A percentile compares a stretch with the other conserved stretches of the same genome.
Conservation (phyloP, 1,140 invertebrate genomes). For the Neodiprion pinetum region DNA sequence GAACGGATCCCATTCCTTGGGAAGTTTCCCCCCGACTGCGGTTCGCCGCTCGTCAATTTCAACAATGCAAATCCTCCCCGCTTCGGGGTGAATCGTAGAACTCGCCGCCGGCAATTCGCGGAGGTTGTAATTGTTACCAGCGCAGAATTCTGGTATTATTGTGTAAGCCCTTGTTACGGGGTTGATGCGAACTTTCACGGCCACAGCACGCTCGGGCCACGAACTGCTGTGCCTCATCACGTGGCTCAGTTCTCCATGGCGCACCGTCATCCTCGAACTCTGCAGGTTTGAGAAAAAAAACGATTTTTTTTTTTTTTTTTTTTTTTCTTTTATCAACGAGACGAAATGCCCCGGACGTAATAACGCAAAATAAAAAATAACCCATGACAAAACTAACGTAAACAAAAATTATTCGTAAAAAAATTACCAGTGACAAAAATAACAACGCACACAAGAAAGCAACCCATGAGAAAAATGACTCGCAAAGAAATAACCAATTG, state of each 20-base stretch:
- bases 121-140: background rate
- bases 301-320: too few species aligned
- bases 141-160: constrained; percentile 38
- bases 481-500: too few species aligned
- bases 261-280: constrained; percentile 1
- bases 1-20: background rate
- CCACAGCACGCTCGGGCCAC: constrained; percentile 41
- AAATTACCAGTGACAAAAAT: too few species aligned
- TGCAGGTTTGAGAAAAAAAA: background rate
- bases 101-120: background rate
- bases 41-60: background rate
- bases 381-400: too few species aligned
- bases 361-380: too few species aligned
- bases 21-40: too few species aligned
- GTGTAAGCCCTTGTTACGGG: constrained; percentile 45
- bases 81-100: background rate
- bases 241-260: background rate
- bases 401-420: too few species aligned
- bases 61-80: background rate
- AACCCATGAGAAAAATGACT: too few species aligned
- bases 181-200: constrained; percentile 45
- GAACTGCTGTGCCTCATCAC: constrained; percentile 48
- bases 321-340: too few species aligned
- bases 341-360: too few species aligned
- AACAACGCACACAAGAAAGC: too few species aligned